Evolutionary conservation across 2,888 invertebrate species (phyloP), one percentile per base, ranked within the genome.

Genomic region (Scrobipalpa atriplicella): DNA sequence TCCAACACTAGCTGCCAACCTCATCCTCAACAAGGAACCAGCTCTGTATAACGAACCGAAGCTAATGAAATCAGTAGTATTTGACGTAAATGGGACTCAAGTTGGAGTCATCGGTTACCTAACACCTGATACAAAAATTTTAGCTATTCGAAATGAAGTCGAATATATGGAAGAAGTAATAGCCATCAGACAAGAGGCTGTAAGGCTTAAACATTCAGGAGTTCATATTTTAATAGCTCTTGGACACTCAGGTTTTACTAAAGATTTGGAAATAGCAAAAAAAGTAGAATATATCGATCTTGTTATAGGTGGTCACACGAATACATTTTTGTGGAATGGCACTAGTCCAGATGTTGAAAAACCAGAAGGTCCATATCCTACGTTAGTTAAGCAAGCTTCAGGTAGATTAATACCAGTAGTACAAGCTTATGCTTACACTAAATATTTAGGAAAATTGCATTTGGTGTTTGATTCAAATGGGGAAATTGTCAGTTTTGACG

Each of bases 221-320:
- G 91, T 97, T 0, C 94, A 96, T 19, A 97, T 98, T 63, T 94
- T 98, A 13, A 97, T 98, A 70, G 98, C 97, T 0, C 85, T 98
- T 38, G 98, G 98, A 0, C 98, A 98, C 87, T 97, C 98, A 0
- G 98, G 98, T 0, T 97, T 95, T 78, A 90, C 90, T 1, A 94
- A 94, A 72, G 98, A 98, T 80, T 90, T 95, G 80, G 92, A 94
- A 80, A 97, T 98, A 69, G 98, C 97, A 0, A 84, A 84, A 65
- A 91, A 95, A 71, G 96, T 98, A 1, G 95, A 95, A 13, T 95
- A 95, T 21, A 94, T 98, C 9, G 98, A 98, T 85, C 83, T 98
- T 41, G 97, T 98, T 0, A 95, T 98, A 67, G 98, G 98, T 3
- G 98, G 98, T 0, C 98, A 98, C 80, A 96, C 97, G 0, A 96